phyloP scores from a whole-genome alignment of 1,140 invertebrate genomes.

The Meloidogyne chitwoodi region DNA sequence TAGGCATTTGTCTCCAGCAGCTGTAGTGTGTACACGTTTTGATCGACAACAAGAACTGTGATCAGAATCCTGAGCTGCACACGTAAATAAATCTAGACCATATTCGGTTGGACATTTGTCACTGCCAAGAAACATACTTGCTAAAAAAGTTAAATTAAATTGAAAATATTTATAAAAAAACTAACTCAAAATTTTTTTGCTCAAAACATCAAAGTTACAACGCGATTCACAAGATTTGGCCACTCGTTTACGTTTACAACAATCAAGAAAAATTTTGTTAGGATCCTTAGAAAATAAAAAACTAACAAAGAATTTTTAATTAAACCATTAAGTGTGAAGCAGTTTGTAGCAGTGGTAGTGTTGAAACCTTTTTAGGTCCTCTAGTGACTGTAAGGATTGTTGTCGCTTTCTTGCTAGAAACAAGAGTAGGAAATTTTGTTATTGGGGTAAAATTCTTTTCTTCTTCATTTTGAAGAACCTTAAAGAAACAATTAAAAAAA shows the following conservation, averaged over 20 bases:
- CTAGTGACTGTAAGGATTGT: background rate
- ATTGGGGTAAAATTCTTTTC: background rate
- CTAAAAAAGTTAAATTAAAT: background rate
- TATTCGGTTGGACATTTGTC: constrained; percentile 41
- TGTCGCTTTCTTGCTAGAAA: background rate
- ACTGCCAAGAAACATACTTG: constrained; percentile 40
- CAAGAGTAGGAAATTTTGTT: background rate
- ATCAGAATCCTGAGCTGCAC: constrained; percentile 41
- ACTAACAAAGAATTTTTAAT: background rate
- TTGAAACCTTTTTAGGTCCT: background rate
- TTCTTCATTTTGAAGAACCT: background rate
- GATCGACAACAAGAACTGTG: constrained; percentile 25
- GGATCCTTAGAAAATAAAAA: constrained; percentile 7
- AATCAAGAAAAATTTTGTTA: constrained; percentile 41
- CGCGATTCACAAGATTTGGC: constrained; percentile 32
- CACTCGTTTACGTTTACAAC: constrained; percentile 34
- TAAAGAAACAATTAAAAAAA: background rate
- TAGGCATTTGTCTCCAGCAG: constrained; percentile 38
- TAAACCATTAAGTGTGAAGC: background rate
- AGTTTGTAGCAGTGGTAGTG: background rate
- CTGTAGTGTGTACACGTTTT: background rate
- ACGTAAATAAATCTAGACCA: constrained; percentile 38
- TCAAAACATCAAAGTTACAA: constrained; percentile 49
- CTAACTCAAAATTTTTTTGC: constrained; percentile 41
- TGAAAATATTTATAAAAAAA: constrained; percentile 13